These are phyloP conservation scores for Steinernema feltiae DNA, from an alignment of 1,140 invertebrate genomes.

Conservation along the genomic window DNA sequence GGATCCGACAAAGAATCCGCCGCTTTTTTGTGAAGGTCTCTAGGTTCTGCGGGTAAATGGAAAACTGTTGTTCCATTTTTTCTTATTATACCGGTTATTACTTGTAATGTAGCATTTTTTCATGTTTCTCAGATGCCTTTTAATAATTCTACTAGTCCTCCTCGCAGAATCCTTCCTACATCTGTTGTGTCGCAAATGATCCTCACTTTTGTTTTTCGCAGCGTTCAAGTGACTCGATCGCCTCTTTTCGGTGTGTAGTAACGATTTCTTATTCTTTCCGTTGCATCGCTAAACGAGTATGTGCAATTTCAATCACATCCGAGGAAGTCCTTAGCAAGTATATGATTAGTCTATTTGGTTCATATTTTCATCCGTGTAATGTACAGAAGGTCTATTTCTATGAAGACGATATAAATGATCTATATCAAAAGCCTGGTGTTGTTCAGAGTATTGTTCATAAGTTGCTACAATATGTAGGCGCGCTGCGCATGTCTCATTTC, in stretches of 20 bases:
- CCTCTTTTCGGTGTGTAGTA: background rate
- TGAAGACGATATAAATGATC: background rate
- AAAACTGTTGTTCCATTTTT: background rate
- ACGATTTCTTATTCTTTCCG: background rate
- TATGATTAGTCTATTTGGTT: background rate
- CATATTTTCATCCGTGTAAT: background rate
- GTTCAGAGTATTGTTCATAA: too few relatives aligned
- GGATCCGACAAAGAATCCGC: slow-evolving; percentile 19
- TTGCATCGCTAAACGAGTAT: background rate
- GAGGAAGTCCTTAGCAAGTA: background rate
- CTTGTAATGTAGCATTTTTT: background rate
- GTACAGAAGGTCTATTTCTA: slow-evolving; percentile 1
- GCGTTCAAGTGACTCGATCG: slow-evolving; percentile 1
- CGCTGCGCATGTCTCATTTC: background rate
- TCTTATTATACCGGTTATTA: background rate
- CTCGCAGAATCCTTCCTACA: background rate
- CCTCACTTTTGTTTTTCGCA: background rate
- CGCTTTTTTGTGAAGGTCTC: slow-evolving; percentile 6
- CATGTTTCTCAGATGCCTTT: background rate
- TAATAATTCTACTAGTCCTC: background rate
- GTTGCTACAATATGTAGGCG: too few relatives aligned
- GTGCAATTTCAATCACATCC: background rate
- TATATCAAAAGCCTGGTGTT: too few relatives aligned
- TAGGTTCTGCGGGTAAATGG: background rate
- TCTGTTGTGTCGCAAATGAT: background rate